Base-by-base conservation (phyloP, 1,140 invertebrate species). In the Onthophagus taurus region DNA sequence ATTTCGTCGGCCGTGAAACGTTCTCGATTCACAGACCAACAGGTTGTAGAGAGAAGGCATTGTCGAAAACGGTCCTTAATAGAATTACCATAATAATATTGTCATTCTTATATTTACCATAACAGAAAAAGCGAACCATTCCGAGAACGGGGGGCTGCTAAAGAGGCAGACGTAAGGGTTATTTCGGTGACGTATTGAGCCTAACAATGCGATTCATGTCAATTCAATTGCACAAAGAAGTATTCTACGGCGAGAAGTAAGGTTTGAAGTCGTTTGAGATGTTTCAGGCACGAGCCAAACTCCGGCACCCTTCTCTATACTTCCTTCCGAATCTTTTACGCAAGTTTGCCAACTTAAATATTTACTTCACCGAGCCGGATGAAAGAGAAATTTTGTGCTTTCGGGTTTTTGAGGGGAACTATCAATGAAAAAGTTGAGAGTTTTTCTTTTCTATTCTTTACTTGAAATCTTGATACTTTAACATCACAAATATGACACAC, bases 61-160 rank as follows among this genome's bases (percentile, higher is more conserved):
- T 58, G 52, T 58, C 48, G 45, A 49, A n/a, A n/a, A n/a, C 53
- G 54, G 54, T 54, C 51, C 51, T 58, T 60, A 60, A 60, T 60
- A 57, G 55, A 57, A 60, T 60, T 60, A 60, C 57, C 58, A 60
- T 60, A 60, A 60, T 59, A 60, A 60, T 60, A 60, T 60, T 60
- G 57, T 59, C 58, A 58, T 60, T 60, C 58, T 60, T 59, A 49
- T 54, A 57, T 58, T 56, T 60, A 57, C 54, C 52, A 53, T 60
- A 57, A 58, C 50, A 55, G 58, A 53, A 54, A 55, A 55, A 58
- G 51, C 31, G 45, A 46, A n/a, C n/a, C n/a, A n/a, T n/a, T n/a
- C n/a, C n/a, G n/a, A n/a, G n/a, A n/a, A n/a, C n/a, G n/a, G n/a
- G n/a, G 39, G 48, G 49, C 30, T 42, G 37, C 38, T 49, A 50